A percentile compares a stretch with the other conserved stretches of the same genome.
These are phyloP conservation scores for Thereva nobilitata DNA, from an alignment of 2,888 invertebrate genomes.

Conservation along the genomic window DNA sequence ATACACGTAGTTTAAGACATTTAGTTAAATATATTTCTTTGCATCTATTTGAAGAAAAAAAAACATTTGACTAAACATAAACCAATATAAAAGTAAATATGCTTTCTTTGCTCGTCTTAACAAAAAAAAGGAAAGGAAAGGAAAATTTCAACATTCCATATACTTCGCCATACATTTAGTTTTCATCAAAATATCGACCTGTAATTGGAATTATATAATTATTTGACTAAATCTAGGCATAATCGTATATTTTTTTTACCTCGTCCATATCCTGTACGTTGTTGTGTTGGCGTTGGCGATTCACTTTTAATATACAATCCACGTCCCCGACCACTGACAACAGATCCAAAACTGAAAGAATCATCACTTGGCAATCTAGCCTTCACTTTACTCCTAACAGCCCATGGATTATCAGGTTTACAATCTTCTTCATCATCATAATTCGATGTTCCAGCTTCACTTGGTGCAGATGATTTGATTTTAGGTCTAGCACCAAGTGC, in stretches of 20 bases:
- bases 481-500: slow-evolving; percentile 3
- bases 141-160: too few relatives aligned
- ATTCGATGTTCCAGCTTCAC: not conserved
- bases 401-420: slow-evolving; percentile 21
- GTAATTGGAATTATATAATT: too few relatives aligned
- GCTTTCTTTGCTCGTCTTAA: too few relatives aligned
- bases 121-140: too few relatives aligned
- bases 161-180: too few relatives aligned
- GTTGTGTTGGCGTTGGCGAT: not conserved
- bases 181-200: too few relatives aligned
- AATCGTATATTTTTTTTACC: slow-evolving; percentile 8
- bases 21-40: too few relatives aligned
- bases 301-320: slow-evolving; percentile 17
- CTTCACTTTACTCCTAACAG: not conserved
- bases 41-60: too few relatives aligned
- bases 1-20: too few relatives aligned
- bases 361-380: slow-evolving; percentile 15
- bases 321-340: slow-evolving; percentile 27
- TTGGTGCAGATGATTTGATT: not conserved
- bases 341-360: slow-evolving; percentile 21
- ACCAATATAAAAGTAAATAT: too few relatives aligned
- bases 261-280: not conserved
- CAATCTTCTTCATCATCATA: not conserved
- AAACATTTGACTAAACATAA: too few relatives aligned
- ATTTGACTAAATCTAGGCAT: too few relatives aligned